Conservation (phyloP, 2,113 vertebrate genomes). For the Nansenia antarctica region DNA sequence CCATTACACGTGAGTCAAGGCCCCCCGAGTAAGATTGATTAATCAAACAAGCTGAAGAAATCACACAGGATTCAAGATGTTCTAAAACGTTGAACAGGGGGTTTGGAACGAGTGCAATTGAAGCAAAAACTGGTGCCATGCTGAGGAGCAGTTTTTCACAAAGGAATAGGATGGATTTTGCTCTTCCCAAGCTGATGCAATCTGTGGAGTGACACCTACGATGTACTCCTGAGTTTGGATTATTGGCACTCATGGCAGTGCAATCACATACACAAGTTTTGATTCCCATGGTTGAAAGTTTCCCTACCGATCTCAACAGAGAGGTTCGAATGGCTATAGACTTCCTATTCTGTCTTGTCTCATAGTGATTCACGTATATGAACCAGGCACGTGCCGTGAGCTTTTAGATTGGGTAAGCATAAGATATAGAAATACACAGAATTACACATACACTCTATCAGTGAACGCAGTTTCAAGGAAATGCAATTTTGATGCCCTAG, state of each 20-base stretch:
- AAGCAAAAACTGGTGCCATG: not conserved
- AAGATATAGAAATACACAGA: no score
- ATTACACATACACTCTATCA: no score
- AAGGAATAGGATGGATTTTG: not conserved
- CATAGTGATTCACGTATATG: no score
- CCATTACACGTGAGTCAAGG: not conserved
- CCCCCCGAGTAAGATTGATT: not conserved
- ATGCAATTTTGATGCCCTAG: no score
- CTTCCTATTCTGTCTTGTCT: no score
- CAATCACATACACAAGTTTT: no score
- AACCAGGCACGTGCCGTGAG: no score
- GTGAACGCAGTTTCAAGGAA: no score
- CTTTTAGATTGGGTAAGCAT: no score
- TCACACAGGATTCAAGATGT: not conserved
- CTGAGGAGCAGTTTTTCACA: not conserved
- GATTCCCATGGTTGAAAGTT: no score
- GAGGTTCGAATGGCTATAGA: no score
- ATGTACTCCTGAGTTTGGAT: not conserved
- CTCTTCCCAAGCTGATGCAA: not conserved
- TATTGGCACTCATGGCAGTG: not conserved
- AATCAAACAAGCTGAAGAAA: not conserved
- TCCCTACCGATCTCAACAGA: no score
- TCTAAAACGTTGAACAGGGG: not conserved
- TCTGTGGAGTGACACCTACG: not conserved
- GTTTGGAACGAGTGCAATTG: not conserved